Evolutionary conservation across 1,140 invertebrate genomes (phyloP).

Genomic region (Pseudomyrmex flavicornis): DNA sequence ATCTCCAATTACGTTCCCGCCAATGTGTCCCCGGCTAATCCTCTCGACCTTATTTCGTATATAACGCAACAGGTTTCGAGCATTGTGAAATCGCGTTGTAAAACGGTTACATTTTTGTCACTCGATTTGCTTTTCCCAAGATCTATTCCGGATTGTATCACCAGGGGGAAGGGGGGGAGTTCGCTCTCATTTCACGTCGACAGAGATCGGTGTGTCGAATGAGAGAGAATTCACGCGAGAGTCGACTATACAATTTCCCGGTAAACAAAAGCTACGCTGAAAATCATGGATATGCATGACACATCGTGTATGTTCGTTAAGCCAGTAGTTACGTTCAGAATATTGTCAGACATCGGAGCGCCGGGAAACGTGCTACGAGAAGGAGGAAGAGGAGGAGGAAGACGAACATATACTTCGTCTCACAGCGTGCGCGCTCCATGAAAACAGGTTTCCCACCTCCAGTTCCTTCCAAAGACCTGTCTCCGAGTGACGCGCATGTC

Average conservation of each 20-base stretch:
- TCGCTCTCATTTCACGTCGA: neutral
- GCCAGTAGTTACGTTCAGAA: constrained; percentile 25
- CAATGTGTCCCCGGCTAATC: constrained; percentile 11
- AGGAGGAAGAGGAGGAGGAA: neutral
- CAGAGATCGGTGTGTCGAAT: too few relatives aligned
- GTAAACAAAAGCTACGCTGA: constrained; percentile 30
- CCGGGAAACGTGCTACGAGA: constrained; percentile 8
- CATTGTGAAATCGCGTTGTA: neutral
- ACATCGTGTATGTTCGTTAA: constrained; percentile 21
- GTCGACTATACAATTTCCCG: neutral
- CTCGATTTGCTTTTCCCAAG: neutral
- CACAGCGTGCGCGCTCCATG: neutral
- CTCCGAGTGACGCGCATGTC: neutral
- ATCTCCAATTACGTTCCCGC: constrained; percentile 1
- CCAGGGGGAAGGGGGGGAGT: too few relatives aligned
- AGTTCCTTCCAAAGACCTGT: neutral
- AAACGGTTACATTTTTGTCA: constrained; percentile 29
- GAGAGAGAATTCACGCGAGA: constrained; percentile 28
- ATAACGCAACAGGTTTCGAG: constrained; percentile 54
- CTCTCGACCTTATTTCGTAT: constrained; percentile 13
- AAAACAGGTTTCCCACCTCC: neutral
- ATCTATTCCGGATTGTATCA: neutral
- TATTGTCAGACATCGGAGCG: constrained; percentile 31
- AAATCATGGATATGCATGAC: constrained; percentile 47
- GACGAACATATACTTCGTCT: neutral